Percentiles rank a stretch among this genome's conserved stretches.
These are phyloP conservation scores for Yponomeuta malinellus DNA, from an alignment of 2,888 invertebrate genomes.

Conservation along the genomic window DNA sequence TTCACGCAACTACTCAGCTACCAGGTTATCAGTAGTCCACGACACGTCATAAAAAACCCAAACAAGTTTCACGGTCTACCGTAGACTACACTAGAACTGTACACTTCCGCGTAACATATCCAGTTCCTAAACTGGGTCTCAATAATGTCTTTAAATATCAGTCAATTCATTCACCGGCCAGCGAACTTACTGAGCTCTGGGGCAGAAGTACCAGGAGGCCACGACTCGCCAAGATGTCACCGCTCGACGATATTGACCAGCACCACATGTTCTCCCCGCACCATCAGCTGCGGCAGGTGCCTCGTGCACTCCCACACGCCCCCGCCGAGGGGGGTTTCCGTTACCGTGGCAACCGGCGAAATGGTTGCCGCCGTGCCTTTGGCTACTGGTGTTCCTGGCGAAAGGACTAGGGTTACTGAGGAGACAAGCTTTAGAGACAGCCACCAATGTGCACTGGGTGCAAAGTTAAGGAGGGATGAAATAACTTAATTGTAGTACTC, in stretches of 20 bases:
- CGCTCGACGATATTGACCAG: slow-evolving; percentile 62
- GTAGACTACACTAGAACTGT: no score
- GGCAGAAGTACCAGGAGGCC: not conserved
- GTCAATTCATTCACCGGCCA: not conserved
- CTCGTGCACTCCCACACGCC: slow-evolving; percentile 81
- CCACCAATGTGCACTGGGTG: not conserved
- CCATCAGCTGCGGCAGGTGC: slow-evolving; percentile 79
- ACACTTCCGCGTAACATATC: no score
- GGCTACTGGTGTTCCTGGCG: slow-evolving; percentile 51
- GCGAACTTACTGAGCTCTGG: not conserved
- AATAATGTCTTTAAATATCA: no score
- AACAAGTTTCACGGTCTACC: not conserved
- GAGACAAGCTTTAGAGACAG: not conserved
- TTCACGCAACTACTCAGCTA: not conserved
- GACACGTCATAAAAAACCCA: not conserved
- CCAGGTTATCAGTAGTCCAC: not conserved
- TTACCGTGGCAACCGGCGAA: slow-evolving; percentile 70
- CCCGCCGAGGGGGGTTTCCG: slow-evolving; percentile 74
- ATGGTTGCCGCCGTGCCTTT: slow-evolving; percentile 58
- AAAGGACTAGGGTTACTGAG: not conserved
- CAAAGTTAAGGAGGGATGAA: no score
- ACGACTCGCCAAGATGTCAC: slow-evolving; percentile 24
- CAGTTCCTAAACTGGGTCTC: no score
- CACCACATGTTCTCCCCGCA: slow-evolving; percentile 87
- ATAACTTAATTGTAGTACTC: no score